phyloP scores from a whole-genome alignment of 2,113 vertebrate species.

The Stegostoma tigrinum region DNA sequence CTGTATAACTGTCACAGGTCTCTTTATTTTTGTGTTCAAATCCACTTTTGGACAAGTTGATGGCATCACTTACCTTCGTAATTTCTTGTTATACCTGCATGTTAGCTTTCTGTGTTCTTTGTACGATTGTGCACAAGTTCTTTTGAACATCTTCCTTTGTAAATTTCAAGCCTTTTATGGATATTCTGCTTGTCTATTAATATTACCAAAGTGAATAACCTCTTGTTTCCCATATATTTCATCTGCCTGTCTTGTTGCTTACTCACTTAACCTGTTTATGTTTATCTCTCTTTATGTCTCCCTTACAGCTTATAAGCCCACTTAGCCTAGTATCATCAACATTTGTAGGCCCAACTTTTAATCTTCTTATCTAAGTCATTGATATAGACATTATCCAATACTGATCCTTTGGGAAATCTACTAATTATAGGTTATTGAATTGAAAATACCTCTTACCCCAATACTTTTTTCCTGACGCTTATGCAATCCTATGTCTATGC shows the following conservation, averaged over 20 bases:
- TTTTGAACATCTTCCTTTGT: background rate
- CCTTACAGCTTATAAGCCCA: background rate
- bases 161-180: background rate
- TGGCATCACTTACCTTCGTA: too few relatives aligned
- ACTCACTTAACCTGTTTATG: background rate
- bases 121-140: background rate
- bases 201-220: background rate
- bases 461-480: background rate
- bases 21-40: too few relatives aligned
- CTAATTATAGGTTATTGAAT: background rate
- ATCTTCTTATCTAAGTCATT: background rate
- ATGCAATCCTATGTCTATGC: background rate
- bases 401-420: background rate
- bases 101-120: background rate
- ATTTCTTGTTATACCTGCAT: too few relatives aligned
- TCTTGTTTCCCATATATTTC: background rate
- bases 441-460: background rate
- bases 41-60: too few relatives aligned
- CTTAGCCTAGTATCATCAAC: background rate
- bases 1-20: too few relatives aligned
- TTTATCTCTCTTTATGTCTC: background rate
- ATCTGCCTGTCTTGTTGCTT: background rate
- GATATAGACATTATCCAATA: background rate
- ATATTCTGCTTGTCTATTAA: background rate
- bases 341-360: background rate